Conservation (phyloP, 1,140 invertebrate species). For the Drosophila mayri region DNA sequence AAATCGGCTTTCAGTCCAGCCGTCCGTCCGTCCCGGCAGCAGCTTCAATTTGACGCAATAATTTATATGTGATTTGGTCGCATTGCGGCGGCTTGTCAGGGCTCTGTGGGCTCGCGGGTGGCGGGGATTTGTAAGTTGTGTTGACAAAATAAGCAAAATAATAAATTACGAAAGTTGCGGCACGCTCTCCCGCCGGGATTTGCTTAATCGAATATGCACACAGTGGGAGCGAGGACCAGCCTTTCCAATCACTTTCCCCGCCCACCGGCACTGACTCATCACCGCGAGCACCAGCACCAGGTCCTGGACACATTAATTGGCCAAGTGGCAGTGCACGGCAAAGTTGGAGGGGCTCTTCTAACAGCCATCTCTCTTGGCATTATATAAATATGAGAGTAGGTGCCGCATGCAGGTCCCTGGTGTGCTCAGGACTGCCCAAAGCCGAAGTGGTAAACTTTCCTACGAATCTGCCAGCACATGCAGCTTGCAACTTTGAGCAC, state of each 20-base stretch:
- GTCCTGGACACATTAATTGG: conserved; percentile 73
- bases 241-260: conserved; percentile 26
- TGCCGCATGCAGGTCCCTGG: conserved; percentile 43
- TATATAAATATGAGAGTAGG: conserved; percentile 40
- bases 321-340: conserved; percentile 32
- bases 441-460: conserved; percentile 61
- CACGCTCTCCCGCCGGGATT: conserved; percentile 55
- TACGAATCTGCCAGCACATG: conserved; percentile 35
- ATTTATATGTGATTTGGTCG: conserved; percentile 63
- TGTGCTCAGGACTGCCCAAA: conserved; percentile 34
- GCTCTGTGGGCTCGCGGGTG: conserved; percentile 8
- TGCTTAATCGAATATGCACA: conserved; percentile 75
- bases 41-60: conserved; percentile 69
- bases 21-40: conserved; percentile 9
- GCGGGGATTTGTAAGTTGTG: conserved; percentile 65
- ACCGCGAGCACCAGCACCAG: background rate
- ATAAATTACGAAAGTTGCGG: conserved; percentile 74
- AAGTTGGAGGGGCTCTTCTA: conserved; percentile 37
- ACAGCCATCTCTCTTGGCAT: conserved; percentile 15
- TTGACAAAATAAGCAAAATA: conserved; percentile 78
- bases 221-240: background rate
- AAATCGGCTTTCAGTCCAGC: conserved; percentile 62
- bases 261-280: conserved; percentile 22
- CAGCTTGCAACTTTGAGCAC: conserved; percentile 46
- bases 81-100: conserved; percentile 56